Conservation (phyloP, 1,140 invertebrate genomes). For the Drosophila burlai region DNA sequence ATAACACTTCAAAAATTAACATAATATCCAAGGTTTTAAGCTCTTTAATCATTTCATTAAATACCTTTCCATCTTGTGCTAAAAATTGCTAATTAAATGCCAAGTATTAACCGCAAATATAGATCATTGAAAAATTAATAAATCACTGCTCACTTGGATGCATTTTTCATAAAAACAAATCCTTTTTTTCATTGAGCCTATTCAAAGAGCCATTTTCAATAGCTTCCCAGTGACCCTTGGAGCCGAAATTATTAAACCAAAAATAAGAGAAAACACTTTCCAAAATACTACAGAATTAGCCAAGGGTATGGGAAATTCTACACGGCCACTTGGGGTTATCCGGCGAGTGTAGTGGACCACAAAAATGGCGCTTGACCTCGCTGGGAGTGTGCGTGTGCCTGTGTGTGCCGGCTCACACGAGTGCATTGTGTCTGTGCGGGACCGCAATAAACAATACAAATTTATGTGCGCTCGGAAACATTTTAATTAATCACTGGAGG, state of each 20-base stretch:
- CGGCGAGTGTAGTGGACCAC: constrained; percentile 41
- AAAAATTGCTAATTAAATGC: background rate
- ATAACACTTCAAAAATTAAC: background rate
- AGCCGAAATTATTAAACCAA: constrained; percentile 27
- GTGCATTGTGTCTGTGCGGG: constrained; percentile 27
- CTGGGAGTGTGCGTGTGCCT: constrained; percentile 21
- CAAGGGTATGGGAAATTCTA: constrained; percentile 2
- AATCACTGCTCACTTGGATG: background rate
- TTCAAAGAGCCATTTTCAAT: background rate
- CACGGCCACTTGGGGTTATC: constrained; percentile 12
- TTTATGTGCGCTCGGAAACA: constrained; percentile 78
- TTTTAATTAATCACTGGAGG: constrained; percentile 82
- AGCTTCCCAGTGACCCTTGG: background rate
- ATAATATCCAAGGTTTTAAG: background rate
- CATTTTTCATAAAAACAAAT: too few relatives aligned
- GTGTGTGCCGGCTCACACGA: constrained; percentile 15
- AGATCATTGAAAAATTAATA: background rate
- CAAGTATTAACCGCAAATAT: background rate
- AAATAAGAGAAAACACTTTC: background rate
- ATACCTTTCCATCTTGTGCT: too few relatives aligned
- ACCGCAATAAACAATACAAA: constrained; percentile 77
- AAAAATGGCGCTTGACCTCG: constrained; percentile 57
- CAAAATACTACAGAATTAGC: background rate
- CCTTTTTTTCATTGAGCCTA: too few relatives aligned
- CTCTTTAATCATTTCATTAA: background rate